A percentile compares a stretch with the other conserved stretches of the same genome.
Evolutionary conservation across 2,888 invertebrate genomes (phyloP).

Genomic region (Cryptosula pallasiana): DNA sequence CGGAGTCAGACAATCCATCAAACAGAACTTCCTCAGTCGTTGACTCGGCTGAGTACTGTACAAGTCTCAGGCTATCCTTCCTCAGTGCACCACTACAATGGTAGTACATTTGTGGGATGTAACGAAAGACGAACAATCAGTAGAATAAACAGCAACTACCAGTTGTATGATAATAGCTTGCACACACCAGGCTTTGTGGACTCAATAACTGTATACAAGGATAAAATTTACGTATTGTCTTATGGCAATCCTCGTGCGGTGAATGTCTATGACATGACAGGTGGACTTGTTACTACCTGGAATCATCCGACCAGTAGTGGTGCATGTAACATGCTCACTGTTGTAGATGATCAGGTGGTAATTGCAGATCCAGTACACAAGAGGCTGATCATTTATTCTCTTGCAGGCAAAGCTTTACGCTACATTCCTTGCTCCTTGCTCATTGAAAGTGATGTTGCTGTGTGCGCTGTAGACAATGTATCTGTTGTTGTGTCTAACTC

Average conservation of each 20-base stretch:
- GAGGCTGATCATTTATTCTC: too few relatives aligned
- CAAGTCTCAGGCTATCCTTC: not conserved
- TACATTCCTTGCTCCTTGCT: too few relatives aligned
- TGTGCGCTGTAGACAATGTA: constrained; percentile 1
- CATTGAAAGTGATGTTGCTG: not conserved
- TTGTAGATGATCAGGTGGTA: not conserved
- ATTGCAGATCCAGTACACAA: too few relatives aligned
- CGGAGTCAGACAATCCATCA: too few relatives aligned
- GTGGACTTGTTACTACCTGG: not conserved
- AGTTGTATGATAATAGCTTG: too few relatives aligned
- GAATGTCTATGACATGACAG: not conserved
- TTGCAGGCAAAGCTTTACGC: too few relatives aligned
- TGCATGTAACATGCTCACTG: not conserved
- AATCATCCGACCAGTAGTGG: not conserved
- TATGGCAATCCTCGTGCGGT: not conserved
- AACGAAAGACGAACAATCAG: not conserved
- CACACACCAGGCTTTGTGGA: not conserved
- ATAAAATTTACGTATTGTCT: not conserved
- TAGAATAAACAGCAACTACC: too few relatives aligned
- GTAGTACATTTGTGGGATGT: not conserved
- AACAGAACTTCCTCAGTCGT: too few relatives aligned
- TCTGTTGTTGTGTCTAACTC: constrained; percentile 12
- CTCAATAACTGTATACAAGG: too few relatives aligned
- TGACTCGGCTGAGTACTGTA: too few relatives aligned
- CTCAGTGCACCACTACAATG: not conserved